phyloP scores from a whole-genome alignment of 2,888 invertebrate genomes.

The Coremacera marginata region DNA sequence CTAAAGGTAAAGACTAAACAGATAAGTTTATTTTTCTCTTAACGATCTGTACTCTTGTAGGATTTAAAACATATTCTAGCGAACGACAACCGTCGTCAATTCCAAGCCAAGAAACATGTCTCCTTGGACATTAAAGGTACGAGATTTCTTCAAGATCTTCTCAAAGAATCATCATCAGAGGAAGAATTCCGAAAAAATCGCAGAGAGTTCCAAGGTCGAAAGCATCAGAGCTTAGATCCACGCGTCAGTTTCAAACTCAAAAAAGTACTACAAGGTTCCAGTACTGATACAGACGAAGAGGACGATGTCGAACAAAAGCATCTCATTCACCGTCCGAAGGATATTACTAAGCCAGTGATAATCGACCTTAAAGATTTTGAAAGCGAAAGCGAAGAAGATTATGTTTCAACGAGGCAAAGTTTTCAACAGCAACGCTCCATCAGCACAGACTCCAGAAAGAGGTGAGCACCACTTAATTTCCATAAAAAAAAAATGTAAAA shows the following conservation, averaged over 20 bases:
- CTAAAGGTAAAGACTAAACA: conserved; percentile 57
- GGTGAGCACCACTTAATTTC: conserved; percentile 53
- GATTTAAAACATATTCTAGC: conserved; percentile 67
- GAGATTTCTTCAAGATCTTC: conserved; percentile 66
- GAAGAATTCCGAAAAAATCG: conserved; percentile 68
- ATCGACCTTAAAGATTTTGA: conserved; percentile 69
- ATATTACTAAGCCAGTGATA: conserved; percentile 69
- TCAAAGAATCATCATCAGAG: conserved; percentile 69
- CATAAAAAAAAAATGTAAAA: background rate
- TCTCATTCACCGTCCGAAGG: conserved; percentile 67
- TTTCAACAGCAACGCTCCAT: conserved; percentile 76
- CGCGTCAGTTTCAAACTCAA: conserved; percentile 69
- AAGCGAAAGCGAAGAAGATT: conserved; percentile 70
- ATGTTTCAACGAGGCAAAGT: conserved; percentile 73
- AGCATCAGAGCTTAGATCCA: conserved; percentile 69
- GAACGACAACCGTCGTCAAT: conserved; percentile 67
- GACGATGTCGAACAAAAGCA: conserved; percentile 67
- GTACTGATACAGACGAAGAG: conserved; percentile 67
- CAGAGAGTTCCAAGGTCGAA: conserved; percentile 68
- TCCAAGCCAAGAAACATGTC: conserved; percentile 69
- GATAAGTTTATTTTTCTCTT: background rate
- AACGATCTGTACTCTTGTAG: conserved; percentile 43
- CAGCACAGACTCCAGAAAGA: conserved; percentile 75
- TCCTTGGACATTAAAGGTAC: conserved; percentile 68
- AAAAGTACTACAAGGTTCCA: conserved; percentile 64